A percentile compares a stretch with the other conserved stretches of the same genome.
phyloP scores from a whole-genome alignment of 1,140 invertebrate genomes.

The Macrosteles quadrilineatus region DNA sequence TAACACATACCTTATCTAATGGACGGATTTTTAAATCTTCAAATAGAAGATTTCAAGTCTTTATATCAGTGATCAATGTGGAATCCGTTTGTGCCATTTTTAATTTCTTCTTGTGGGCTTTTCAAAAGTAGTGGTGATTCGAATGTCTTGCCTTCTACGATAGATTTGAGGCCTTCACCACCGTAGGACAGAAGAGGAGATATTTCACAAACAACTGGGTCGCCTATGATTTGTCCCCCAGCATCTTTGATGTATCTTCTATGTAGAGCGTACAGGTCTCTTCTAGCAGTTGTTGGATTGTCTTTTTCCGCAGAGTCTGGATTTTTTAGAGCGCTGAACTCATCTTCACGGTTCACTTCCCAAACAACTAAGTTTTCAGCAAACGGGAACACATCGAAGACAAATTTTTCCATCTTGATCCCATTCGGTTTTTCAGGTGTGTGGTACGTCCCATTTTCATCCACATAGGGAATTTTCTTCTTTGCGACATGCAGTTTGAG shows the following conservation, averaged over 20 bases:
- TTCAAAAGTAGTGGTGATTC: conserved; percentile 63
- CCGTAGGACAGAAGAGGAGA: conserved; percentile 89
- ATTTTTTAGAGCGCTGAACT: conserved; percentile 98
- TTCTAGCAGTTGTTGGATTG: conserved; percentile 82
- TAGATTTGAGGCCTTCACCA: conserved; percentile 75
- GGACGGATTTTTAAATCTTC: no score
- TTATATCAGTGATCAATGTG: neutral
- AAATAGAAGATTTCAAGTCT: no score
- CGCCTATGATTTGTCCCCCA: conserved; percentile 68
- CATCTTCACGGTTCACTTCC: conserved; percentile 89
- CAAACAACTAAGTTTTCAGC: conserved; percentile 89
- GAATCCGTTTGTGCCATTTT: conserved; percentile 8
- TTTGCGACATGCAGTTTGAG: conserved; percentile 93
- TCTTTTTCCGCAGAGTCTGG: conserved; percentile 83
- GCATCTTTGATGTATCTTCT: conserved; percentile 79
- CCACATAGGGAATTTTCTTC: conserved; percentile 93
- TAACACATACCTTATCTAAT: no score
- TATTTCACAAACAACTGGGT: conserved; percentile 80
- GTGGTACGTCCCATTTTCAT: conserved; percentile 67
- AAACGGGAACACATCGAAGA: conserved; percentile 98
- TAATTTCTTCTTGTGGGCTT: conserved; percentile 9
- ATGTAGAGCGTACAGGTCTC: conserved; percentile 80
- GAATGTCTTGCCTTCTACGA: conserved; percentile 68
- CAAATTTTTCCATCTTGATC: conserved; percentile 99
- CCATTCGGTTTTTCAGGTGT: conserved; percentile 87